Percentiles rank a stretch among this genome's conserved stretches.
These are phyloP conservation scores for Podarcis cretensis DNA, from an alignment of 2,113 vertebrate genomes.

Conservation along the genomic window DNA sequence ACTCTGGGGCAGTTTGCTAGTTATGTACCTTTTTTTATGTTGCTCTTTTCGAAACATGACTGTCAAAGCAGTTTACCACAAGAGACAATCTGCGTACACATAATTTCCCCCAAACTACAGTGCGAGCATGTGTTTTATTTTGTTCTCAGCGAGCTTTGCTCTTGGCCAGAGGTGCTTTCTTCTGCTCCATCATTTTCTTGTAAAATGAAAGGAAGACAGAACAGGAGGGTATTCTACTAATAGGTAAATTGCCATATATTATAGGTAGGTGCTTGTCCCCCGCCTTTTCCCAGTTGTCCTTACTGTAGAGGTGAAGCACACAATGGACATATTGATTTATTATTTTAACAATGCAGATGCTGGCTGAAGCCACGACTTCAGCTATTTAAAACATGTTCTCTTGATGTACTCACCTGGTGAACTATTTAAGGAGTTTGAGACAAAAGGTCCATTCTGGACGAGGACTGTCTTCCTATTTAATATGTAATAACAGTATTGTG, in stretches of 20 bases:
- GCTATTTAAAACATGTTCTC: neutral
- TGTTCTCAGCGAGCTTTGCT: slow-evolving; percentile 33
- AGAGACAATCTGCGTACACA: neutral
- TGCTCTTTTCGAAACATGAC: fast-evolving
- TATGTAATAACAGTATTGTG: neutral
- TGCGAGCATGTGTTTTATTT: neutral
- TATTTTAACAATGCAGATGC: neutral
- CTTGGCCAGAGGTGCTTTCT: slow-evolving; percentile 52
- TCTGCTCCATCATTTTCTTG: slow-evolving; percentile 35
- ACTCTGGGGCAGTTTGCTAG: neutral
- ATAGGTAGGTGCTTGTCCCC: neutral
- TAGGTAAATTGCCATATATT: slow-evolving; percentile 45
- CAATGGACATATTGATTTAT: neutral
- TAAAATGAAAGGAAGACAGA: slow-evolving; percentile 32
- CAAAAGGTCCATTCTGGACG: neutral
- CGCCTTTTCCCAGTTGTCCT: slow-evolving; percentile 38
- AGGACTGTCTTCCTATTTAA: neutral
- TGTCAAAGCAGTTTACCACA: neutral
- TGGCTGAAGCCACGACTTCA: neutral
- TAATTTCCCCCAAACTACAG: neutral
- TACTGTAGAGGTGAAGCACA: neutral
- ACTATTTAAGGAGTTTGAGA: slow-evolving; percentile 1
- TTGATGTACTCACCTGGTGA: slow-evolving; percentile 3
- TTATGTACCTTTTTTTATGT: neutral
- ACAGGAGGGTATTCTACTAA: neutral